Percentiles rank a stretch among this genome's conserved stretches.
These are phyloP conservation scores for Diadophis punctatus DNA, from an alignment of 2,113 vertebrate species.

Conservation along the genomic window DNA sequence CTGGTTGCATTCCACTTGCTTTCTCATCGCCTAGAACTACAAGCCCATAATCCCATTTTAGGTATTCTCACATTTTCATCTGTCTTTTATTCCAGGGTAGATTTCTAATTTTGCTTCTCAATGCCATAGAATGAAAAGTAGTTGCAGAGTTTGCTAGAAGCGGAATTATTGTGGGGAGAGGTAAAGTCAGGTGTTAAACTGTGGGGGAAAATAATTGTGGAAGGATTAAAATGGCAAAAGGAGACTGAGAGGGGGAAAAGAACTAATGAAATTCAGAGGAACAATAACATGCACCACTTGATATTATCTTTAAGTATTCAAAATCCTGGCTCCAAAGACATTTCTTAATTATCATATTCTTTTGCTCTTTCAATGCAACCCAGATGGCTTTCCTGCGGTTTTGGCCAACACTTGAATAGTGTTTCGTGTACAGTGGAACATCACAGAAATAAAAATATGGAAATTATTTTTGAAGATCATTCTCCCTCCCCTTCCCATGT, in stretches of 20 bases:
- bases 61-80: background rate
- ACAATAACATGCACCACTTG: conserved; percentile 18
- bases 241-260: accelerated
- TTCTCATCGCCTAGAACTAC: background rate
- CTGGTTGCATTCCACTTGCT: background rate
- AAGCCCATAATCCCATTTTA: background rate
- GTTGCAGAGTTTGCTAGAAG: background rate
- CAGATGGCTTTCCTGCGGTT: conserved; percentile 47
- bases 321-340: conserved; percentile 46
- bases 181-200: background rate
- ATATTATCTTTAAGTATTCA: conserved; percentile 54
- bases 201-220: background rate
- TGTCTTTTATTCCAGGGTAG: background rate
- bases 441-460: conserved; percentile 39
- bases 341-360: conserved; percentile 55
- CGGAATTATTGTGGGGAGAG: background rate
- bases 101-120: background rate
- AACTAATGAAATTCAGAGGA: conserved; percentile 1
- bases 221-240: background rate
- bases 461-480: conserved; percentile 36
- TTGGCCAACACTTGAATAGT: background rate
- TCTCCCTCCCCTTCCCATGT: background rate
- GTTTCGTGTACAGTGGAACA: conserved; percentile 20
- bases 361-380: conserved; percentile 55
- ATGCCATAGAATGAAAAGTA: background rate